Evolutionary conservation across 2,797 vertebrate genomes (phyloP).

Genomic region (Falco novaeseelandiae): DNA sequence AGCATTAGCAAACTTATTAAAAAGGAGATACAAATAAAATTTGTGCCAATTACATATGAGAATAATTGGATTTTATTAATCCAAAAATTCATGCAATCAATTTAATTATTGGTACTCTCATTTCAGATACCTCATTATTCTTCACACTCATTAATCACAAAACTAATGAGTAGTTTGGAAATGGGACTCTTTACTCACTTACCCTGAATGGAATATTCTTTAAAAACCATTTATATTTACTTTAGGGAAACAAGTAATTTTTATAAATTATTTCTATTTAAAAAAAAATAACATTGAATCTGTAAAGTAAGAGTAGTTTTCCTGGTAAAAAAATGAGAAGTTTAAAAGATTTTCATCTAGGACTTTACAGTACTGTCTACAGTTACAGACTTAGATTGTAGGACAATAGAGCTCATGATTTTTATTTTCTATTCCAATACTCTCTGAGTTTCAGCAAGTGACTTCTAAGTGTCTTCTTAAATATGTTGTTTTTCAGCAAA

Average conservation of each 20-base stretch:
- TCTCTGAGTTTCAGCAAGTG: background rate
- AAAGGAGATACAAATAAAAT: slow-evolving; percentile 71
- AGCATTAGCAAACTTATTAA: slow-evolving; percentile 70
- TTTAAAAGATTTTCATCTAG: background rate
- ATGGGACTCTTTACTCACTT: slow-evolving; percentile 23
- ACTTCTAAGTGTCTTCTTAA: background rate
- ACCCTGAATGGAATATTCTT: background rate
- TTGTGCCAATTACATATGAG: slow-evolving; percentile 66
- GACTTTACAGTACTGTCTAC: background rate
- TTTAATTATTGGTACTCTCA: slow-evolving; percentile 63
- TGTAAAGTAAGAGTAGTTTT: background rate
- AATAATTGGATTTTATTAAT: slow-evolving; percentile 79
- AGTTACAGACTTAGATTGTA: background rate
- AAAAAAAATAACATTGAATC: background rate
- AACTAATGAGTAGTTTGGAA: slow-evolving; percentile 57
- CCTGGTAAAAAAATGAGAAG: background rate
- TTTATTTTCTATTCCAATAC: background rate
- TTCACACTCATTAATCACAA: slow-evolving; percentile 64
- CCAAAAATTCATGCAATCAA: slow-evolving; percentile 65
- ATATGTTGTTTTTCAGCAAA: background rate
- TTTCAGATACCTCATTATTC: slow-evolving; percentile 70
- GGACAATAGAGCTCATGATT: background rate
- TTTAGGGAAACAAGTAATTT: background rate
- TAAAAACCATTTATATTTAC: slow-evolving; percentile 1
- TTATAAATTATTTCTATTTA: background rate